These are phyloP conservation scores for Drosophila murphyi DNA, from an alignment of 1,140 invertebrate species.

Conservation along the genomic window DNA sequence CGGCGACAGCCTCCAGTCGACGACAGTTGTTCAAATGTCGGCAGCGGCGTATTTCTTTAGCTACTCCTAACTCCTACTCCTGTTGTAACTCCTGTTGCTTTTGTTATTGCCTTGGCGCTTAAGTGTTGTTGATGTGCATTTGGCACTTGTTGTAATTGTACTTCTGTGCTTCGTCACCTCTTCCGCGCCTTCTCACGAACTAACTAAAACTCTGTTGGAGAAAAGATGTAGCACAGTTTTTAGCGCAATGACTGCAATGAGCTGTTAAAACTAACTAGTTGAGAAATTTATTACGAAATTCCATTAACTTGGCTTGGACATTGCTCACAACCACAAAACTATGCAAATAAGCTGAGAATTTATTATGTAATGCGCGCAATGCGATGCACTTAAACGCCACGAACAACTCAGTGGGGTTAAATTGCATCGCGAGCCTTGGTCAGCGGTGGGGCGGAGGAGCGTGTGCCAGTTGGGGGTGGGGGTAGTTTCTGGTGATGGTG, in stretches of 20 bases:
- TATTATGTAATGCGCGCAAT: constrained; percentile 74
- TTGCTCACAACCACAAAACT: constrained; percentile 78
- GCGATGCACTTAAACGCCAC: constrained; percentile 47
- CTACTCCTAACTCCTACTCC: not conserved
- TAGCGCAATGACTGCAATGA: constrained; percentile 48
- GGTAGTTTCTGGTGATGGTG: not conserved
- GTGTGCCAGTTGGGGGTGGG: not conserved
- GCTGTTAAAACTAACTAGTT: constrained; percentile 67
- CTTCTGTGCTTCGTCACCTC: constrained; percentile 25
- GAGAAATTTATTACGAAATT: constrained; percentile 79
- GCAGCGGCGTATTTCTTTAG: constrained; percentile 48
- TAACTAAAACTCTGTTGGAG: constrained; percentile 20
- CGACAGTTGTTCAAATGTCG: constrained; percentile 79
- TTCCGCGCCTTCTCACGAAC: not conserved
- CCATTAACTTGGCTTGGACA: constrained; percentile 73
- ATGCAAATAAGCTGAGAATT: constrained; percentile 81
- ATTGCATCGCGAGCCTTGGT: constrained; percentile 7
- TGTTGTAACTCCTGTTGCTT: not conserved
- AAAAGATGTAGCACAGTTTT: constrained; percentile 44
- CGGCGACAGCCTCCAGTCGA: constrained; percentile 79
- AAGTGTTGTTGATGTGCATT: constrained; percentile 78
- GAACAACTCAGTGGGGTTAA: not conserved
- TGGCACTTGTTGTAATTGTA: constrained; percentile 79
- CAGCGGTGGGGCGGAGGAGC: not conserved
- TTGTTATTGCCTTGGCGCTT: constrained; percentile 28